Conservation (phyloP, 2,113 vertebrate genomes). For the Lagenorhynchus albirostris region DNA sequence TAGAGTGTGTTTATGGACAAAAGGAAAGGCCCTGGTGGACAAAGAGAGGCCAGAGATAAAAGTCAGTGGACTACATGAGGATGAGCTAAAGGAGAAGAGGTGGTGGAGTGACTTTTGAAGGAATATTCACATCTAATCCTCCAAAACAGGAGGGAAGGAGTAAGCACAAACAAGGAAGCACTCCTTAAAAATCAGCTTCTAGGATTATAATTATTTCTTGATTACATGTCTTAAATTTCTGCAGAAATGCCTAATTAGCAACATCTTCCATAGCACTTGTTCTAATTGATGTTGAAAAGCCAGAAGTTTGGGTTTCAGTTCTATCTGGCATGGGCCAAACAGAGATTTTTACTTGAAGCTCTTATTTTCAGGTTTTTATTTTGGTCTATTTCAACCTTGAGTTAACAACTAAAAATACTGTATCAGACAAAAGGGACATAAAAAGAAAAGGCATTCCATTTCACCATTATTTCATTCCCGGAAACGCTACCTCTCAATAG, state of each 20-base stretch:
- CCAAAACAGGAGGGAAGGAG: background rate
- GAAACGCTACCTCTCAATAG: background rate
- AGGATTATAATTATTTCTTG: background rate
- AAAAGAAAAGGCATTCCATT: constrained; percentile 2
- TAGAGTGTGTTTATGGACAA: background rate
- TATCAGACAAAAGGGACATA: constrained; percentile 14
- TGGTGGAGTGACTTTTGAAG: background rate
- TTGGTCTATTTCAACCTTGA: constrained; percentile 42
- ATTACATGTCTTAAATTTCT: background rate
- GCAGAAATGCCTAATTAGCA: background rate
- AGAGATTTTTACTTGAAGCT: background rate
- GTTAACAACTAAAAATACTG: constrained; percentile 45
- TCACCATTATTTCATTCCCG: constrained; percentile 29
- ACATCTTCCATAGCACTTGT: background rate
- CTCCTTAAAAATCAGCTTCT: background rate
- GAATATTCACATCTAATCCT: background rate
- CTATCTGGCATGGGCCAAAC: background rate
- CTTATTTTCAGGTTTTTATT: constrained; percentile 43
- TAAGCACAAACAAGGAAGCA: background rate
- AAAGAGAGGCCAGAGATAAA: background rate
- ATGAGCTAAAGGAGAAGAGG: background rate
- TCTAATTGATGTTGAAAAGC: background rate
- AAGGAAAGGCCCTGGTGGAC: background rate
- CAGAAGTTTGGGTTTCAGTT: background rate
- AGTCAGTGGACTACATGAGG: background rate